Evolutionary conservation across 2,113 vertebrate species (phyloP).

Genomic region (Dipodomys stephensi): DNA sequence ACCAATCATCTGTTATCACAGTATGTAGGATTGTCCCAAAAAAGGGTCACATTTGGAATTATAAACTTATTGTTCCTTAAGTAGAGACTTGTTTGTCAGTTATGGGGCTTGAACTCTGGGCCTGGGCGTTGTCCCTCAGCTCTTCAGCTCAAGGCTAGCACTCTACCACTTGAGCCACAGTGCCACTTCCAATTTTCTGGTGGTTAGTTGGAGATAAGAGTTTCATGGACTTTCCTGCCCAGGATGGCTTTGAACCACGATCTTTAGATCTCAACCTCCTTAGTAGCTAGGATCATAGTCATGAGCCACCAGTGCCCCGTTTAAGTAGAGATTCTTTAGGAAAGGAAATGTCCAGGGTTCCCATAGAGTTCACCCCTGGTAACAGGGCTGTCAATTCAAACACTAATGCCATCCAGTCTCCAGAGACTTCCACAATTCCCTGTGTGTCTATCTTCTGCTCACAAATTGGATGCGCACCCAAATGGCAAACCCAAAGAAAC

Average conservation of each 20-base stretch:
- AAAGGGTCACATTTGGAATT: not conserved
- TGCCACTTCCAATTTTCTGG: too few relatives aligned
- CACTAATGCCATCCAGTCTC: not conserved
- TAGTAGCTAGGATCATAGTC: too few relatives aligned
- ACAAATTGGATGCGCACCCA: not conserved
- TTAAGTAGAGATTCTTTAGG: slow-evolving; percentile 13
- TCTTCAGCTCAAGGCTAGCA: too few relatives aligned
- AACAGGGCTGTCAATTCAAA: not conserved
- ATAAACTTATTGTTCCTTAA: not conserved
- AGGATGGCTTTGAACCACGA: too few relatives aligned
- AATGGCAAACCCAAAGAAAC: not conserved
- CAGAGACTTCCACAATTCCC: not conserved
- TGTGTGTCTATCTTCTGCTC: not conserved
- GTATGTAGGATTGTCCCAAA: not conserved
- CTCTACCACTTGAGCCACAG: too few relatives aligned
- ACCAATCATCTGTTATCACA: not conserved
- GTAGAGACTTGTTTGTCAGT: not conserved
- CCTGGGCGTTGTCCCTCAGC: too few relatives aligned
- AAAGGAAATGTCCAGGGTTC: not conserved
- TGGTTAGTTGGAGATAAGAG: too few relatives aligned
- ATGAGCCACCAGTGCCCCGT: not conserved
- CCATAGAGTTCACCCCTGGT: not conserved
- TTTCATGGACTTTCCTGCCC: too few relatives aligned
- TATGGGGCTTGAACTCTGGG: too few relatives aligned
- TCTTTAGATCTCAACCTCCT: too few relatives aligned